Evolutionary conservation across 1,140 invertebrate species (phyloP).

Genomic region (Drosophila yakuba): DNA sequence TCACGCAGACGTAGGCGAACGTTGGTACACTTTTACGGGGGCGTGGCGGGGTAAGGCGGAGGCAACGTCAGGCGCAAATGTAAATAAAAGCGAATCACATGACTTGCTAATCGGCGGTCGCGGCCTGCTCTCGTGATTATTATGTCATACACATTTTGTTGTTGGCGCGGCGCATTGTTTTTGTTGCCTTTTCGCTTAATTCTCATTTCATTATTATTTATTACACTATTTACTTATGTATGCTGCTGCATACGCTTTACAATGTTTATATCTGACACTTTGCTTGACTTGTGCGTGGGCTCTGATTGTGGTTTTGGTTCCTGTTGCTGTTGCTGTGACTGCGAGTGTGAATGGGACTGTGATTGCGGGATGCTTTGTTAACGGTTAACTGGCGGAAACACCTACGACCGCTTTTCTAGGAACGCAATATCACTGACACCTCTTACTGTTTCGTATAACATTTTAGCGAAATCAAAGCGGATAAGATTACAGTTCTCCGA

Average conservation of each 20-base stretch:
- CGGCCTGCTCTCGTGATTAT: conserved; percentile 84
- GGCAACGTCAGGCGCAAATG: conserved; percentile 74
- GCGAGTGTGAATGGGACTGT: conserved; percentile 9
- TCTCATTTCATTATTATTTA: conserved; percentile 81
- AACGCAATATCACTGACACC: not conserved
- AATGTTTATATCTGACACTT: conserved; percentile 74
- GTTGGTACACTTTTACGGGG: not conserved
- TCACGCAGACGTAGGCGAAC: conserved; percentile 1
- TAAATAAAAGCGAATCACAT: conserved; percentile 85
- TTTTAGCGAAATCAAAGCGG: not conserved
- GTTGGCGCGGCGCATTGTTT: conserved; percentile 52
- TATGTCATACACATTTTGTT: conserved; percentile 84
- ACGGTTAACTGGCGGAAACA: conserved; percentile 28
- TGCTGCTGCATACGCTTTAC: conserved; percentile 52
- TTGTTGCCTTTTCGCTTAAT: conserved; percentile 52
- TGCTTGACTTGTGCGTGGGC: conserved; percentile 41
- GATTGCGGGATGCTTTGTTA: conserved; percentile 26
- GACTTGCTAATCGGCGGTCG: conserved; percentile 84
- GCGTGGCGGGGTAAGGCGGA: conserved; percentile 14
- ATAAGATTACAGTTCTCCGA: conserved; percentile 2
- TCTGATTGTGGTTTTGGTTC: conserved; percentile 49
- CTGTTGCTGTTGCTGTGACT: conserved; percentile 40
- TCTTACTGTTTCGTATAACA: not conserved
- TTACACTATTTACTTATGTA: conserved; percentile 71
- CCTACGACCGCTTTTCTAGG: conserved; percentile 26